A percentile compares a stretch with the other conserved stretches of the same genome.
These are phyloP conservation scores for Aspidiotus rigidus DNA, from an alignment of 2,888 invertebrate species.

Conservation along the genomic window DNA sequence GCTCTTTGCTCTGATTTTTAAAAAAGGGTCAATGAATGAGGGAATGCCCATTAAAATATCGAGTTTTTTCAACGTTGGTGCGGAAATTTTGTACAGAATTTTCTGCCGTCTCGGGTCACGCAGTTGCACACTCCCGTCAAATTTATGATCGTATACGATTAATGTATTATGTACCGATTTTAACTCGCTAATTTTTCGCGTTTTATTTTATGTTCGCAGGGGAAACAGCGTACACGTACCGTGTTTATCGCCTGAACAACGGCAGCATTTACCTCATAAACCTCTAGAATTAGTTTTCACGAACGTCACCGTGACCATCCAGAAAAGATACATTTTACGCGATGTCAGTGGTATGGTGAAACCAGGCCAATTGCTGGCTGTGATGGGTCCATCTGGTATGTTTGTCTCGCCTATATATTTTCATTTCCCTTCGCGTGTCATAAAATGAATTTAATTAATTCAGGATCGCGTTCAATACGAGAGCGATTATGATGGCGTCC, in stretches of 20 bases:
- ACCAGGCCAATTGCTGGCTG: constrained; percentile 67
- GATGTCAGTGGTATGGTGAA: constrained; percentile 64
- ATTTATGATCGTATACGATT: too few species aligned
- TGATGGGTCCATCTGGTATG: constrained; percentile 71
- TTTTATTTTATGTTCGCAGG: constrained; percentile 44
- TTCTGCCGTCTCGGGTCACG: too few species aligned
- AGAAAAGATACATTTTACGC: constrained; percentile 53
- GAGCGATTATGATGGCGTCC: too few species aligned
- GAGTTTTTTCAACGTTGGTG: too few species aligned
- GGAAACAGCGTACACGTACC: constrained; percentile 47
- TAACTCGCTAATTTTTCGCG: neutral
- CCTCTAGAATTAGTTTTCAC: constrained; percentile 59
- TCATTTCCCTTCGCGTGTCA: neutral
- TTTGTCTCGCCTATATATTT: neutral
- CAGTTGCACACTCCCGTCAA: too few species aligned
- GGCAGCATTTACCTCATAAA: constrained; percentile 41
- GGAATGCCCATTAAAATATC: too few species aligned
- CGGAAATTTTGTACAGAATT: too few species aligned
- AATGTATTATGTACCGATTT: too few species aligned
- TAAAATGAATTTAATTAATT: neutral
- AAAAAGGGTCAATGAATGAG: constrained; percentile 2
- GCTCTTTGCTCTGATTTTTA: neutral
- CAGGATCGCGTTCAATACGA: neutral
- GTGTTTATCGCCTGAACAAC: constrained; percentile 36
- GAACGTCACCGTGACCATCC: constrained; percentile 50